These are phyloP conservation scores for Empidonax alnorum DNA, from an alignment of 2,113 vertebrate species.

Conservation along the genomic window DNA sequence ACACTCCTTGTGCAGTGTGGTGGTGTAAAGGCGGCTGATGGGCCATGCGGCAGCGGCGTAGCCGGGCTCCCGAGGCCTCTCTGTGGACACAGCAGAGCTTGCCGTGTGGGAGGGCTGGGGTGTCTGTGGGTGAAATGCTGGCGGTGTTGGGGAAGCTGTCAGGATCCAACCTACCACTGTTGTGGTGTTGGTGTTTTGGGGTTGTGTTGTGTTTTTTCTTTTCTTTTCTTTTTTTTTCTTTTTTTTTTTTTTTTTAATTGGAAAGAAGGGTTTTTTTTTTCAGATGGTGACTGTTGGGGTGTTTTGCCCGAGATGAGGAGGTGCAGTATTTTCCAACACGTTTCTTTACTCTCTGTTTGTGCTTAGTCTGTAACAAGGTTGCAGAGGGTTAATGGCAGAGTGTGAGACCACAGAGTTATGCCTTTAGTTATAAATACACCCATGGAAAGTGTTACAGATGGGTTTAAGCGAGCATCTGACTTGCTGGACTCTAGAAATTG, in stretches of 20 bases:
- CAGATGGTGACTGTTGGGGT: background rate
- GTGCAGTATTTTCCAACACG: background rate
- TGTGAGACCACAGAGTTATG: background rate
- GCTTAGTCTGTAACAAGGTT: background rate
- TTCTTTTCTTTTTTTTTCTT: background rate
- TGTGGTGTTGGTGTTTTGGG: rapidly evolving
- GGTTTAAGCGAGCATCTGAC: background rate
- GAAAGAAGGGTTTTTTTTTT: background rate
- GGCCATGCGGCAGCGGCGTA: rapidly evolving
- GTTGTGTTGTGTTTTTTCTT: background rate
- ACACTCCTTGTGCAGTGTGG: background rate
- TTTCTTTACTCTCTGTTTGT: background rate
- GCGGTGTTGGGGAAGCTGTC: rapidly evolving
- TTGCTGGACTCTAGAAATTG: background rate
- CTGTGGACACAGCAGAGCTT: rapidly evolving
- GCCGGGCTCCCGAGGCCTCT: background rate
- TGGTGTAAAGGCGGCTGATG: background rate
- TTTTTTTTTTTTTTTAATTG: background rate
- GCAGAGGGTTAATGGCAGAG: slow-evolving; percentile 29
- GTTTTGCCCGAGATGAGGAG: background rate
- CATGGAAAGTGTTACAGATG: background rate
- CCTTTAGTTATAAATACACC: slow-evolving; percentile 49
- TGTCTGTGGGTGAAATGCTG: background rate
- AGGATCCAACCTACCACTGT: background rate
- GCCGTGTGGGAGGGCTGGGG: background rate